These are phyloP conservation scores for Halcyon leucocephala DNA, from an alignment of 2,797 vertebrate genomes.

Conservation along the genomic window DNA sequence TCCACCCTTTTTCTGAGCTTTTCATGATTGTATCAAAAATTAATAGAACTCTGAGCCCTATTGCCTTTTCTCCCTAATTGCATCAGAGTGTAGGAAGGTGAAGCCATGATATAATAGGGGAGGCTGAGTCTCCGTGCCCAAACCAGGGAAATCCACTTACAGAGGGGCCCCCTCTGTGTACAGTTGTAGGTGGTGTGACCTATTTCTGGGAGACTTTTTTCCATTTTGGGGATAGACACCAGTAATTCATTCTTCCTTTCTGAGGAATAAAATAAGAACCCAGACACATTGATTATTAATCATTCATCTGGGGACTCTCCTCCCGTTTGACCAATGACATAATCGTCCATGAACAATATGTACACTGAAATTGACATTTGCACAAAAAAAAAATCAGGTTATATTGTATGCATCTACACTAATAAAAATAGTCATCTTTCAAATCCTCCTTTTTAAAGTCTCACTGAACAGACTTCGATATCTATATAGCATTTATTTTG, in stretches of 20 bases:
- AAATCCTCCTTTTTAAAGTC: slow-evolving; percentile 72
- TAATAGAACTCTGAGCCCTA: not conserved
- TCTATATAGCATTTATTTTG: slow-evolving; percentile 69
- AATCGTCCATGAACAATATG: slow-evolving; percentile 71
- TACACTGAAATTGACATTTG: slow-evolving; percentile 79
- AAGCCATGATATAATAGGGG: not conserved
- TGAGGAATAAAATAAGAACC: slow-evolving; percentile 74
- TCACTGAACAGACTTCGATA: slow-evolving; percentile 71
- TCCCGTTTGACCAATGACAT: slow-evolving; percentile 75
- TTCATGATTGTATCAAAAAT: slow-evolving; percentile 28
- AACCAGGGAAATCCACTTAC: slow-evolving; percentile 32
- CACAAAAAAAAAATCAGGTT: slow-evolving; percentile 70
- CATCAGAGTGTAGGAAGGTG: slow-evolving; percentile 15
- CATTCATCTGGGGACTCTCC: slow-evolving; percentile 74
- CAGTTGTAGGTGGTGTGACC: slow-evolving; percentile 8
- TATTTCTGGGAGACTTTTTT: slow-evolving; percentile 57
- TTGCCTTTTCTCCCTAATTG: slow-evolving; percentile 43
- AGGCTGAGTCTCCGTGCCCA: not conserved
- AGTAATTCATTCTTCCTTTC: slow-evolving; percentile 74
- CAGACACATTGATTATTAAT: slow-evolving; percentile 83
- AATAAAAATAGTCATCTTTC: slow-evolving; percentile 83
- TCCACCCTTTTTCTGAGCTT: not conserved
- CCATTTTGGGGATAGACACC: slow-evolving; percentile 69
- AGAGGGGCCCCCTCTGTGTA: not conserved
- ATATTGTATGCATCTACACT: slow-evolving; percentile 73